Percentiles rank a stretch among this genome's conserved stretches.
phyloP scores from a whole-genome alignment of 2,113 vertebrate species.

The Synchiropus splendidus region DNA sequence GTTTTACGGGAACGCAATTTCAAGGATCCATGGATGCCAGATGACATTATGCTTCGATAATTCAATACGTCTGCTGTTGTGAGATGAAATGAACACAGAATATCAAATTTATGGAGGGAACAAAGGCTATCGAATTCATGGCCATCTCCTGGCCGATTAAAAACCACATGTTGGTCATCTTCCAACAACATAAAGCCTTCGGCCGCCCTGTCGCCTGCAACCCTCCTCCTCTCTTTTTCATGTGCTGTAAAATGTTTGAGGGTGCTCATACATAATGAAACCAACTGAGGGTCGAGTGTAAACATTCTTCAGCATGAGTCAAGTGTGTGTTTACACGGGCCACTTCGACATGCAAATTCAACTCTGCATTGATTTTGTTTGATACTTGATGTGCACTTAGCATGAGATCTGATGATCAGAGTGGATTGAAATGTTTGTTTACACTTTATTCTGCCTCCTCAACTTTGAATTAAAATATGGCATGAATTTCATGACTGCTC shows the following conservation, averaged over 20 bases:
- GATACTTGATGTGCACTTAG: too few relatives aligned
- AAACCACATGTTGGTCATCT: slow-evolving; percentile 36
- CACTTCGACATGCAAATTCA: slow-evolving; percentile 7
- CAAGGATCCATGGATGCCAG: too few relatives aligned
- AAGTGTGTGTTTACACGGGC: slow-evolving; percentile 11
- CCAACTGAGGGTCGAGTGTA: slow-evolving; percentile 27
- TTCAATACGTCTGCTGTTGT: neutral
- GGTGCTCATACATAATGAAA: slow-evolving; percentile 33
- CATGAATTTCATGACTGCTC: too few relatives aligned
- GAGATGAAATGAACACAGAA: slow-evolving; percentile 1
- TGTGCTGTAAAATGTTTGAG: slow-evolving; percentile 11
- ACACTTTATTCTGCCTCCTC: too few relatives aligned
- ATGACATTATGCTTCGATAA: too few relatives aligned
- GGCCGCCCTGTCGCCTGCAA: slow-evolving; percentile 11
- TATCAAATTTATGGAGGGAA: slow-evolving; percentile 5
- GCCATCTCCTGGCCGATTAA: too few relatives aligned
- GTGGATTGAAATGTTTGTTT: neutral
- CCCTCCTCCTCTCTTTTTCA: neutral
- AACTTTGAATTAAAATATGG: too few relatives aligned
- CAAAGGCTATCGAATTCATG: too few relatives aligned
- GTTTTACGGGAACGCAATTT: too few relatives aligned
- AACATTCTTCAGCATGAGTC: slow-evolving; percentile 20
- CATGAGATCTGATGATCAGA: neutral
- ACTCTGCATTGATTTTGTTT: neutral
- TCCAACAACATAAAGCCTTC: slow-evolving; percentile 27